phyloP scores from a whole-genome alignment of 1,140 invertebrate genomes.

The Piezodorus guildinii region DNA sequence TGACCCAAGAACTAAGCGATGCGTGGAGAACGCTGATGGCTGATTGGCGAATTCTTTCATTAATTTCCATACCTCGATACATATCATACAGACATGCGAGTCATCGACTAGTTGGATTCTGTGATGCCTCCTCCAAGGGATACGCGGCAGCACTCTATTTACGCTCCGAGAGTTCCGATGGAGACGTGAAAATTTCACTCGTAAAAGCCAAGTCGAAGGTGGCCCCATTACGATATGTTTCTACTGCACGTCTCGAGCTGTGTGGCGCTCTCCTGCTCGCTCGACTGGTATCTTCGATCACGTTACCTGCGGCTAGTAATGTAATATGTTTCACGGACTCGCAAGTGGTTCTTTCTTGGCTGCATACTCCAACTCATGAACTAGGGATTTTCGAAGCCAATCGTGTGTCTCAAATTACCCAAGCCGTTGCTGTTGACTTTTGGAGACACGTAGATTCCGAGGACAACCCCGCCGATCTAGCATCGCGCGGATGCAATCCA shows the following conservation, averaged over 20 bases:
- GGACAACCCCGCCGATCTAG: no score
- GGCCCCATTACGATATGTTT: conserved; percentile 33
- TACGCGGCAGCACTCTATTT: conserved; percentile 30
- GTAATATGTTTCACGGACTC: conserved; percentile 14
- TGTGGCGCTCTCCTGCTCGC: conserved; percentile 33
- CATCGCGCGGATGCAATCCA: no score
- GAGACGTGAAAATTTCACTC: conserved; percentile 20
- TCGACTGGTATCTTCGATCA: conserved; percentile 16
- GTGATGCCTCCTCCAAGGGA: conserved; percentile 29
- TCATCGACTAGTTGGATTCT: conserved; percentile 31
- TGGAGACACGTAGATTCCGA: no score
- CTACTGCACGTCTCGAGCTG: conserved; percentile 36
- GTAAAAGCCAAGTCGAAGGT: conserved; percentile 33
- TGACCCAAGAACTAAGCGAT: conserved; percentile 24
- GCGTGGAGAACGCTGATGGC: conserved; percentile 23
- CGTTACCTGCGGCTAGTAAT: not conserved
- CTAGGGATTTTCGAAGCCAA: conserved; percentile 32
- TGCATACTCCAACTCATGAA: conserved; percentile 22
- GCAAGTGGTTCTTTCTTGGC: conserved; percentile 26
- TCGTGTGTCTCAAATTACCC: conserved; percentile 30
- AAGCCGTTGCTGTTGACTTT: not conserved
- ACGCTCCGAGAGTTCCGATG: not conserved
- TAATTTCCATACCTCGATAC: conserved; percentile 9
- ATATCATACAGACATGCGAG: not conserved
- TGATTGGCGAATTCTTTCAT: not conserved